Base-by-base conservation (phyloP, 2,888 invertebrate species). In the Papilio elwesi region DNA sequence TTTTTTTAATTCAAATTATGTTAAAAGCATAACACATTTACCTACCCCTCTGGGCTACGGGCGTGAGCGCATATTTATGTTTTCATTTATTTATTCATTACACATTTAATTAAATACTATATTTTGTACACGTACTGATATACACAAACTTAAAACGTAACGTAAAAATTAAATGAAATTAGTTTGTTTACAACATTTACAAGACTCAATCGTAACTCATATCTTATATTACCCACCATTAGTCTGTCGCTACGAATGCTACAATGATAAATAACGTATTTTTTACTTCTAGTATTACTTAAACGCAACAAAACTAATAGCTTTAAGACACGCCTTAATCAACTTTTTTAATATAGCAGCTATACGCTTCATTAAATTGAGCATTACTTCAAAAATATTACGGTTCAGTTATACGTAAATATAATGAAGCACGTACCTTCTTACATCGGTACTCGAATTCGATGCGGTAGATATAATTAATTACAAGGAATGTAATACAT, bases 391-490 rank as follows among this genome's bases (percentile, higher is more conserved):
- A 55, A 55, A 70, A 64, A 55, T 62, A 68, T 53, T 63, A 53
- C 62, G 68, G 68, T 64, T 63, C 63, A 53, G 48, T 68, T 55
- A 68, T 68, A 63, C 62, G 68, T 36, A 53, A 72, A 72, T 55
- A 68, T 53, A 72, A 68, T 72, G 68, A 72, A 63, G 15, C 72
- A 72, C 72, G 72, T 72, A 72, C 48, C 67, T 57, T 62, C 67
- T 67, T 71, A 72, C 67, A 55, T 48, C 13, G 3, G 48, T 52
- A 48, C 16, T 47, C 15, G 13, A 15, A 47, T 63, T 59, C 11
- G 26, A 48, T 15, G 47, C 15, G 47, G 16, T 48, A 38, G 9
- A 9, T 59, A 36, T 57, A 57, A 57, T 59, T 38, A 59, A 8
- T 38, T 26, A 59, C 7, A 57, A 59, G 38, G 9, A n/a, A 59